Conservation (phyloP, 2,888 invertebrate genomes). For the Rhopalosiphum nymphaeae region DNA sequence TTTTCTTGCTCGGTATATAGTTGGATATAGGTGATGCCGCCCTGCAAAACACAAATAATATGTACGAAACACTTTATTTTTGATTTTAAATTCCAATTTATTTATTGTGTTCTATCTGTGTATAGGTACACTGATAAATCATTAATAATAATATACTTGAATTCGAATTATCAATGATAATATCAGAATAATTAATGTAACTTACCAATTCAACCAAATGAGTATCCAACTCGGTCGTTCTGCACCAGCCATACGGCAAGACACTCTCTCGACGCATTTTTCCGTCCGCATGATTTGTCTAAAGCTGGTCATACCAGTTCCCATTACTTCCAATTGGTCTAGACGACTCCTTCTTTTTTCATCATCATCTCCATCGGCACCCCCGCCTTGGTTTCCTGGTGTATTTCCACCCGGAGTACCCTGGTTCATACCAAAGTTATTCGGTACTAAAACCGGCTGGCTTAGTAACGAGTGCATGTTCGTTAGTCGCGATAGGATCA, state of each 20-base stretch:
- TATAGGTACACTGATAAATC: neutral
- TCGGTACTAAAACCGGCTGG: conserved; percentile 33
- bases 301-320: neutral
- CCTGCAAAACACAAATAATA: conserved; percentile 25
- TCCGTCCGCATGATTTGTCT: conserved; percentile 56
- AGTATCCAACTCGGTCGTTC: conserved; percentile 59
- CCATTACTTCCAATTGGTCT: neutral
- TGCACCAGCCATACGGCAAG: conserved; percentile 67
- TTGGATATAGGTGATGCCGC: conserved; percentile 12
- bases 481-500: conserved; percentile 6
- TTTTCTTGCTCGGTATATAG: conserved; percentile 49
- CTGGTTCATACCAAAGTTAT: neutral
- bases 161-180: neutral
- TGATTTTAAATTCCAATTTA: neutral
- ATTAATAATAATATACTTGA: neutral
- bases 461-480: neutral
- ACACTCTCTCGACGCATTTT: conserved; percentile 66
- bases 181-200: neutral
- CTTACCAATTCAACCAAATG: conserved; percentile 65
- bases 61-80: neutral
- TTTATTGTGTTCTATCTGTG: neutral
- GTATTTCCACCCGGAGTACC: no score
- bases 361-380: no score
- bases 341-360: neutral
- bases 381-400: rapidly evolving